These are phyloP conservation scores for Halichoerus grypus DNA, from an alignment of 2,113 vertebrate genomes.

Conservation along the genomic window DNA sequence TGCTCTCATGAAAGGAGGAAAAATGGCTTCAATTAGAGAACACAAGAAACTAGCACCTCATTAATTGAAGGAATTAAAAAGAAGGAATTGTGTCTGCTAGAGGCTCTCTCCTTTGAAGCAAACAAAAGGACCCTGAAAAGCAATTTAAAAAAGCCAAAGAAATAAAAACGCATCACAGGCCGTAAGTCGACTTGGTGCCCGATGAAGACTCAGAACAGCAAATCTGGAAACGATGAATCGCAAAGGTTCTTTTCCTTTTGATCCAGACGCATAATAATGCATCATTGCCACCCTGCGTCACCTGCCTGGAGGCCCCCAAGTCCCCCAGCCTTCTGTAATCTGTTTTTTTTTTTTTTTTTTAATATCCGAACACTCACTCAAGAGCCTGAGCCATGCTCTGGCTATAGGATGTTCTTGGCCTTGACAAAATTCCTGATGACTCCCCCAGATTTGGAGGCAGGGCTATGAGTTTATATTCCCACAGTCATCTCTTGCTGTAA, in stretches of 20 bases:
- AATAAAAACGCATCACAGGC: background rate
- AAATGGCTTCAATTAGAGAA: background rate
- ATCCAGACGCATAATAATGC: background rate
- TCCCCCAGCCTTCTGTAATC: background rate
- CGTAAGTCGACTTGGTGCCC: background rate
- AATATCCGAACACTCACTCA: background rate
- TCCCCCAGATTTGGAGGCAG: background rate
- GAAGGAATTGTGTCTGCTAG: background rate
- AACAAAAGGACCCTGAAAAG: background rate
- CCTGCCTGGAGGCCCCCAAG: background rate
- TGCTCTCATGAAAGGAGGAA: background rate
- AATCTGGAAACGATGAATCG: background rate
- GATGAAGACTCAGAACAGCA: background rate
- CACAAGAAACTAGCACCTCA: background rate
- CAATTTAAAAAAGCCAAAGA: background rate
- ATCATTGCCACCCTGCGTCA: background rate
- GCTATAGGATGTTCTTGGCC: background rate
- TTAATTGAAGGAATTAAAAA: background rate
- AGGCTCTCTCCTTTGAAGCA: background rate
- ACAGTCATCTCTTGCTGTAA: background rate
- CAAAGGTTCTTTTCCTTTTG: background rate
- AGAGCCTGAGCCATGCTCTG: background rate
- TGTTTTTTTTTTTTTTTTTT: background rate
- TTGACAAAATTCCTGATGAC: background rate
- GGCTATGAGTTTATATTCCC: background rate